Evolutionary conservation across 64 coral and sea anemone species (phyloP).

Genomic region (Dendronephthya gigantea): DNA sequence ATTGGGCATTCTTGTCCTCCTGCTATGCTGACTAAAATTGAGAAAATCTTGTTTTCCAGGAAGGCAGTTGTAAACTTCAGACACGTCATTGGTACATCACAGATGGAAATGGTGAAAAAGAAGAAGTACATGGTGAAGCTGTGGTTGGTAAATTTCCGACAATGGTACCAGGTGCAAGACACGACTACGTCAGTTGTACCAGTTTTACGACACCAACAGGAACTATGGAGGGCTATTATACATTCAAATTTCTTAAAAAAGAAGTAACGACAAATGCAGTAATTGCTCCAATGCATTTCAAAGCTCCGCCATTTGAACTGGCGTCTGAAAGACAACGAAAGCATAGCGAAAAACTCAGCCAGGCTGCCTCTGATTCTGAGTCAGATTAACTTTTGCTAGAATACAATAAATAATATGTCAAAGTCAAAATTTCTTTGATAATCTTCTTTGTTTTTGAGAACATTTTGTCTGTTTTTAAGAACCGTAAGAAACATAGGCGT

Average conservation of each 20-base stretch:
- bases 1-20: no score
- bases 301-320: slow-evolving; percentile 65
- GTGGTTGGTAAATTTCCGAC: slow-evolving; percentile 79
- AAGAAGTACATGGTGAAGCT: slow-evolving; percentile 70
- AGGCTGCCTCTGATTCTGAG: neutral
- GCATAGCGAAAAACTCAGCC: neutral
- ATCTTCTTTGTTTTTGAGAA: no score
- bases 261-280: slow-evolving; percentile 38
- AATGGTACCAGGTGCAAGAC: slow-evolving; percentile 66
- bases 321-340: slow-evolving; percentile 32
- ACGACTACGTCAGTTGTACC: slow-evolving; percentile 92
- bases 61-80: slow-evolving; percentile 63
- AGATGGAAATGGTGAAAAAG: slow-evolving; percentile 58
- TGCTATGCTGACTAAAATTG: no score
- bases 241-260: slow-evolving; percentile 53
- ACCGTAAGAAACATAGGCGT: no score
- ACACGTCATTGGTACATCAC: slow-evolving; percentile 94
- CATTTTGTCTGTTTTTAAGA: no score
- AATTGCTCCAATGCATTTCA: slow-evolving; percentile 67
- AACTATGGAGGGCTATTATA: slow-evolving; percentile 76
- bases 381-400: neutral
- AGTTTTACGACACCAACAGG: slow-evolving; percentile 80
- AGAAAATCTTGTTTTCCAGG: neutral
- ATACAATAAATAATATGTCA: no score
- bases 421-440: no score